These are phyloP conservation scores for Ophion ellenae DNA, from an alignment of 2,888 invertebrate species.

Conservation along the genomic window DNA sequence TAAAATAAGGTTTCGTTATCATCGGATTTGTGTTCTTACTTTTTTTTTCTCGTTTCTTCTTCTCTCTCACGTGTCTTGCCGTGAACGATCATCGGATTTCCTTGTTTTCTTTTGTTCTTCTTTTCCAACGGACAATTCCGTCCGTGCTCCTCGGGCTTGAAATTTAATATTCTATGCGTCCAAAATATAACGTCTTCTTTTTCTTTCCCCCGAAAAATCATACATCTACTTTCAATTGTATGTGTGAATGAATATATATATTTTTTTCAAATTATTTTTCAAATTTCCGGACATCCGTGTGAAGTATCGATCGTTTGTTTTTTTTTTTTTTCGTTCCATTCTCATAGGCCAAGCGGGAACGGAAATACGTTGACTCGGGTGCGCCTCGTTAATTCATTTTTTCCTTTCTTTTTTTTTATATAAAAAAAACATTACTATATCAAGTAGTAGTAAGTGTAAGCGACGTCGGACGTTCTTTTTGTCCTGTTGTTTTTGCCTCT, in stretches of 20 bases:
- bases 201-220: conserved; percentile 30
- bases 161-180: conserved; percentile 54
- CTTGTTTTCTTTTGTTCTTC: not conserved
- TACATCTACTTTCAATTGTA: conserved; percentile 45
- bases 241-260: too few species aligned
- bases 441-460: conserved; percentile 62
- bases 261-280: not conserved
- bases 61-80: conserved; percentile 16
- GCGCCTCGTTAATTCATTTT: conserved; percentile 65
- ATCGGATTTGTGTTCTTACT: conserved; percentile 28
- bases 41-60: conserved; percentile 36
- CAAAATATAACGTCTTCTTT: conserved; percentile 51
- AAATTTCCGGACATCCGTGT: conserved; percentile 33
- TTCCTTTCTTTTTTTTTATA: conserved; percentile 10
- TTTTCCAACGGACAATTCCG: conserved; percentile 14
- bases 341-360: conserved; percentile 44
- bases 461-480: conserved; percentile 55
- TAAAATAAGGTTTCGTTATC: conserved; percentile 62
- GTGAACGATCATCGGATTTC: too few species aligned
- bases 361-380: conserved; percentile 55
- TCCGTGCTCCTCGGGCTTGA: conserved; percentile 39
- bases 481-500: not conserved
- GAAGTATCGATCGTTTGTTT: conserved; percentile 39
- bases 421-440: conserved; percentile 68
- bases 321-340: conserved; percentile 37